Conservation (phyloP, 35 echinoderm and acorn worm species). For the Diadema setosum region DNA sequence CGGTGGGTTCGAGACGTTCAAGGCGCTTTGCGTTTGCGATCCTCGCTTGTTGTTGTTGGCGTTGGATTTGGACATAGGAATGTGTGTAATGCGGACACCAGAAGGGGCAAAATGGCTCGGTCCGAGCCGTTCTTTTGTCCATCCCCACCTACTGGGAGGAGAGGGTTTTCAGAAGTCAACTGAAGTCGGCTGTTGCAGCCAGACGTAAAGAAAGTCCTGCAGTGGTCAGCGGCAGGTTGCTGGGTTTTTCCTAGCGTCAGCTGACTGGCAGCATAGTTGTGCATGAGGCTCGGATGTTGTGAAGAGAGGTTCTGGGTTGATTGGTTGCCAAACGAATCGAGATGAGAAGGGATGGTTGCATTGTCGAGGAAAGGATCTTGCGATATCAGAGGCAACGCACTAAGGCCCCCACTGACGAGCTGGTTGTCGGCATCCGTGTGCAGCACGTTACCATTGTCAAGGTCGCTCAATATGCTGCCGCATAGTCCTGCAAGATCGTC, state of each 20-base stretch:
- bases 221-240: not conserved
- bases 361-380: not conserved
- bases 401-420: not conserved
- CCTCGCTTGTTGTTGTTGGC: not conserved
- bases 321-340: not conserved
- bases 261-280: not conserved
- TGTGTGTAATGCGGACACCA: conserved; percentile 90
- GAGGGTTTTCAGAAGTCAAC: not conserved
- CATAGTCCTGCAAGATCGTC: not conserved
- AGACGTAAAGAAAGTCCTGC: not conserved
- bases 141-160: not conserved
- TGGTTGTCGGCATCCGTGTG: not conserved
- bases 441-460: not conserved
- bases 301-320: not conserved
- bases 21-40: not conserved
- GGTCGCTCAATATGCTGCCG: not conserved
- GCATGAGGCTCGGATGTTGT: not conserved
- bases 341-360: not conserved
- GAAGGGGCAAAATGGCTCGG: conserved; percentile 48
- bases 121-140: not conserved
- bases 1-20: conserved; percentile 3
- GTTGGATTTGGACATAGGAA: conserved; percentile 50
- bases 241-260: not conserved
- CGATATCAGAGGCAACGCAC: not conserved
- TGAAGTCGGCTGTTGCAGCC: not conserved